Evolutionary conservation across 2,888 invertebrate genomes (phyloP), one percentile per base, ranked within the genome.

Genomic region (Xestia ashworthii): DNA sequence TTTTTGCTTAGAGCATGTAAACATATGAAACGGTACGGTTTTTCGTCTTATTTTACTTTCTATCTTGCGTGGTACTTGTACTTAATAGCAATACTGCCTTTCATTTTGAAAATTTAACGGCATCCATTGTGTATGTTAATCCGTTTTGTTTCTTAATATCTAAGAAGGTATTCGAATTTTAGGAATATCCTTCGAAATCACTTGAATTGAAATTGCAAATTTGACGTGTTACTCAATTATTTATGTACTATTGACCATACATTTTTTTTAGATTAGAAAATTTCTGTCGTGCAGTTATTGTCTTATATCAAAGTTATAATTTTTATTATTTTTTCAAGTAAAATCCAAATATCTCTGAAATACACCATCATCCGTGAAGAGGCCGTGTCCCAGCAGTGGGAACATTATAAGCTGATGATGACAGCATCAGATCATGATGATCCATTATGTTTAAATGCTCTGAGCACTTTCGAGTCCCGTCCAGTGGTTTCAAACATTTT

Each of bases 381-480:
- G 32, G 32, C 32, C 32, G 32, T 32, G 32, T 32, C 32, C 32
- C 32, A 32, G 32, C 32, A 32, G 32, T 32, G 32, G 32, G 32
- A 32, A 32, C 32, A 32, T 32, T 32, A 32, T 32, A 32, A 3
- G 32, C 32, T 32, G 32, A 32, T 32, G 32, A 32, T 32, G 32
- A 32, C 32, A 32, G 3, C 32, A 32, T 19, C n/a, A 25, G 11
- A 9, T 19, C 46, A 16, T 25, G n/a, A 5, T 6, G 5, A 3
- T 22, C 41, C 11, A 55, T 53, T 9, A 48, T 83, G 87, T 87
- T 84, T 87, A 75, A 60, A 84, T 84, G 81, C 87, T 84, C 87
- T 75, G 71, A 75, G 85, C 70, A 60, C 3, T 55, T 25, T 75
- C 87, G 87, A 76, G 77, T 82, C 89, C 87, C 87, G 89, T 87